Evolutionary conservation across 1,140 invertebrate genomes (phyloP).

Genomic region (Daktulosphaira vitifoliae): DNA sequence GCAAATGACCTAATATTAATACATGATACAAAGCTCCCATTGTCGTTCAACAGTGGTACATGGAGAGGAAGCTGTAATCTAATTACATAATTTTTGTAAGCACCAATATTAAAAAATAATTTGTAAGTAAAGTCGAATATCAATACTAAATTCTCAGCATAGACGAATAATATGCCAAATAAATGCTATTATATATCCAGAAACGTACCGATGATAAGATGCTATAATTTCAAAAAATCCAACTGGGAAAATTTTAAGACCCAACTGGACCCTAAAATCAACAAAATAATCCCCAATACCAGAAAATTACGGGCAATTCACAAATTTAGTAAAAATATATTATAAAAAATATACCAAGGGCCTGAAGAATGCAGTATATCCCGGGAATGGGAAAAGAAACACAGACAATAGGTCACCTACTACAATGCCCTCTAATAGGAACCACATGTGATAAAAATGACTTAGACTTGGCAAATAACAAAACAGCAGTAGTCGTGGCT

Average conservation of each 20-base stretch:
- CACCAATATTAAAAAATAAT: not conserved
- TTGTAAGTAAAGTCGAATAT: not conserved
- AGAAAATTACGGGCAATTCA: conserved; percentile 1
- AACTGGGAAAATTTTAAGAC: not conserved
- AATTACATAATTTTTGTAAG: conserved; percentile 23
- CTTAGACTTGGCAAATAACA: not conserved
- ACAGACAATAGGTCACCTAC: not conserved
- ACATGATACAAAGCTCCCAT: conserved; percentile 25
- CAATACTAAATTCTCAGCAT: conserved; percentile 3
- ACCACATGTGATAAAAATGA: not conserved
- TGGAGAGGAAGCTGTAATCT: conserved; percentile 25
- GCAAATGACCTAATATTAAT: conserved; percentile 39
- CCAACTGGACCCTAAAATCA: conserved; percentile 3
- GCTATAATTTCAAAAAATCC: conserved; percentile 21
- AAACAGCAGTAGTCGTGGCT: not conserved
- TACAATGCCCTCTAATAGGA: not conserved
- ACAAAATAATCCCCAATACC: not conserved
- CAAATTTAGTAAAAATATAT: not conserved
- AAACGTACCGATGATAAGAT: conserved; percentile 13
- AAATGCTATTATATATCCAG: not conserved
- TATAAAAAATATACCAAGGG: conserved; percentile 4
- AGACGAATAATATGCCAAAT: not conserved
- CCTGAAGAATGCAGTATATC: not conserved
- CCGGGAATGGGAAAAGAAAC: not conserved
- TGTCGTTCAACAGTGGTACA: conserved; percentile 14